Evolutionary conservation across 2,797 vertebrate species (phyloP).

Genomic region (Catostomus latipinnis): DNA sequence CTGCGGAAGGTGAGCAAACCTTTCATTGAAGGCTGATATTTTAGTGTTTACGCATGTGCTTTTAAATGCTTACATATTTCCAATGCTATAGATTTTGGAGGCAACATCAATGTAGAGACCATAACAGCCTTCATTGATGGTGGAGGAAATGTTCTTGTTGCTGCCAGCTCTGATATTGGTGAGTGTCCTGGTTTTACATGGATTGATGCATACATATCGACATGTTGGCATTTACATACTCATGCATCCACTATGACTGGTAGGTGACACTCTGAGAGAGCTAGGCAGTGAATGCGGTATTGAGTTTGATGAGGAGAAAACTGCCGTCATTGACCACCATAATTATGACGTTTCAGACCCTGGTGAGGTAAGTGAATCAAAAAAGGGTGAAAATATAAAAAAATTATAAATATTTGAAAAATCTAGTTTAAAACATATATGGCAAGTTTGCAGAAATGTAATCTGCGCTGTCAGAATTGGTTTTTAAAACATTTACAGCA

Average conservation of each 20-base stretch:
- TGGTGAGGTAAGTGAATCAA: conserved; percentile 84
- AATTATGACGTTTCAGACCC: conserved; percentile 93
- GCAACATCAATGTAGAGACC: conserved; percentile 96
- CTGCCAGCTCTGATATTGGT: conserved; percentile 95
- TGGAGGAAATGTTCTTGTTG: conserved; percentile 92
- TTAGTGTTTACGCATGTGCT: background rate
- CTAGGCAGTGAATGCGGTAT: conserved; percentile 98
- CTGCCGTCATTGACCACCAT: conserved; percentile 96
- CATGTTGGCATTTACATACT: background rate
- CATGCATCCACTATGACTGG: conserved; percentile 15
- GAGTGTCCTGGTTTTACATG: conserved; percentile 57
- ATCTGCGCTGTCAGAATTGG: too few species aligned
- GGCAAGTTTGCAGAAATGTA: too few species aligned
- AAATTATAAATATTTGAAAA: too few species aligned
- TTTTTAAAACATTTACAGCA: too few species aligned
- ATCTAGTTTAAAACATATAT: background rate
- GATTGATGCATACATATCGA: background rate
- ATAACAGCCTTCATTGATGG: conserved; percentile 96
- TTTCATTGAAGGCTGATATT: background rate
- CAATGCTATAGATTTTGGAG: conserved; percentile 88
- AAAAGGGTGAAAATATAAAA: background rate
- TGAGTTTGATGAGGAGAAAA: conserved; percentile 97
- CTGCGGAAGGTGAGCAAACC: conserved; percentile 88
- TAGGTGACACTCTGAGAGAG: conserved; percentile 95
- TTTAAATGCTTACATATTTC: background rate